Conservation (phyloP, 2,797 vertebrate species). For the Synaphobranchus kaupii region DNA sequence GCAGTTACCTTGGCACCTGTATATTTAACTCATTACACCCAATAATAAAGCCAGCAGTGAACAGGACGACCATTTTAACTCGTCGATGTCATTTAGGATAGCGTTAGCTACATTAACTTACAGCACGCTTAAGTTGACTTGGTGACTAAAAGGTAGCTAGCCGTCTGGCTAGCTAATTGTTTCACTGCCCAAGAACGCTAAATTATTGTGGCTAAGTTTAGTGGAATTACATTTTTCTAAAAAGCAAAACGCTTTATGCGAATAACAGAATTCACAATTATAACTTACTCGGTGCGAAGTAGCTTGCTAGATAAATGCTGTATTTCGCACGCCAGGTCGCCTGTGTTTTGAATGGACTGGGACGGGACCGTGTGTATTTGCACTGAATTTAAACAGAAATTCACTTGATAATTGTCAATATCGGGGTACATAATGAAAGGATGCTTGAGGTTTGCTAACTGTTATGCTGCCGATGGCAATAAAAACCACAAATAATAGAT, state of each 20-base stretch:
- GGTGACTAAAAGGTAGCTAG: neutral
- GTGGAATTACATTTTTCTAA: neutral
- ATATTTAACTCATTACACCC: neutral
- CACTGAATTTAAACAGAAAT: neutral
- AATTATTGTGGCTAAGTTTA: neutral
- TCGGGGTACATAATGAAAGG: neutral
- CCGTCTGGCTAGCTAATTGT: neutral
- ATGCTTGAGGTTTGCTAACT: neutral
- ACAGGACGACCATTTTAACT: neutral
- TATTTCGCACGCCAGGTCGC: neutral
- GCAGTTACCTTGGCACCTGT: neutral
- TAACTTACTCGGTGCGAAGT: neutral
- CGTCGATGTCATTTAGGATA: neutral
- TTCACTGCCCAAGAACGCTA: neutral
- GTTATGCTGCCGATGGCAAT: neutral
- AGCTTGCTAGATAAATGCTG: neutral
- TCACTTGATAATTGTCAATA: neutral
- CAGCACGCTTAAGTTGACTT: neutral
- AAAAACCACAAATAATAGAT: slow-evolving; percentile 41
- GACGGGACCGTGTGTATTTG: neutral
- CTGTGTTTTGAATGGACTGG: slow-evolving; percentile 4
- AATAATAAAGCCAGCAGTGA: neutral
- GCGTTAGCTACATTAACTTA: neutral
- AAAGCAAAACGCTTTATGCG: neutral
- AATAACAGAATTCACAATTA: neutral